phyloP scores from a whole-genome alignment of 1,140 invertebrate species.

The Gerris buenoi region DNA sequence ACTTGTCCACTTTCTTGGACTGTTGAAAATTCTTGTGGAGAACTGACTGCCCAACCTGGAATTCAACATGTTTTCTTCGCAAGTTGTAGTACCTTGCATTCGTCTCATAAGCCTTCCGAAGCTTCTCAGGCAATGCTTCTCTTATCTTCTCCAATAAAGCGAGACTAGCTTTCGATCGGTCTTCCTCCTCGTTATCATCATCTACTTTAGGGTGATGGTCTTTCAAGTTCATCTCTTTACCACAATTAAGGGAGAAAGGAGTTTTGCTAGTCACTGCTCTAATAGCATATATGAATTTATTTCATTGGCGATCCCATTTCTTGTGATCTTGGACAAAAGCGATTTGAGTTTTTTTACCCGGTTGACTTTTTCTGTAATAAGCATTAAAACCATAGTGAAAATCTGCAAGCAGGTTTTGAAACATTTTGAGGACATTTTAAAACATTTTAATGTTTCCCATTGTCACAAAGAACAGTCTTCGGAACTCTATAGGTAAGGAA shows the following conservation, averaged over 20 bases:
- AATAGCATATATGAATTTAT: slow-evolving; percentile 29
- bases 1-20: neutral
- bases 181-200: neutral
- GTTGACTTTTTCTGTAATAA: slow-evolving; percentile 29
- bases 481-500: neutral
- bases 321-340: slow-evolving; percentile 27
- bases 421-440: neutral
- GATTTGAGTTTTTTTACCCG: slow-evolving; percentile 29
- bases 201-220: neutral
- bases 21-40: neutral
- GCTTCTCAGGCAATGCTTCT: neutral
- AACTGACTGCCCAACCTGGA: neutral
- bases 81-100: neutral
- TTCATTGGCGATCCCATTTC: slow-evolving; percentile 26
- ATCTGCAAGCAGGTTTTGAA: neutral
- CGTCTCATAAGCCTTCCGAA: neutral
- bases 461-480: neutral
- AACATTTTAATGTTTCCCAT: neutral
- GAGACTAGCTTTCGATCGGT: neutral
- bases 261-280: slow-evolving; percentile 30
- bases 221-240: slow-evolving; percentile 24
- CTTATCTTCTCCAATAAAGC: neutral
- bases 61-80: neutral
- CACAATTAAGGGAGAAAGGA: slow-evolving; percentile 28
- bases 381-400: neutral